Evolutionary conservation across 2,888 invertebrate species (phyloP).

Genomic region (Eupithecia inturbata): DNA sequence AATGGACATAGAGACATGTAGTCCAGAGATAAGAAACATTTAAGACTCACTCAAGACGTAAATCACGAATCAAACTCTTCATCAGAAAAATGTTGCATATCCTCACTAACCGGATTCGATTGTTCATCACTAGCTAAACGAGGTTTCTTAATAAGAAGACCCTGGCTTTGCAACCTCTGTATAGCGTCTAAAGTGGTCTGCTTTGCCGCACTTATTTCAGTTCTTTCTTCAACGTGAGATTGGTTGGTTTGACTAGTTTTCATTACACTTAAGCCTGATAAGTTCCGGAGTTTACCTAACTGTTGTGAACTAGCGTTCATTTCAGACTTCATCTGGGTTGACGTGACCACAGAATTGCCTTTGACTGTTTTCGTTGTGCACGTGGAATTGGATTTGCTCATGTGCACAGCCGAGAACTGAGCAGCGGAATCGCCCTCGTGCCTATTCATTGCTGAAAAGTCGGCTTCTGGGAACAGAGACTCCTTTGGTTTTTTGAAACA

Average conservation of each 20-base stretch:
- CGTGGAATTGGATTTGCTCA: constrained; percentile 62
- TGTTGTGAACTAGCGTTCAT: constrained; percentile 64
- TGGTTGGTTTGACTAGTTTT: constrained; percentile 69
- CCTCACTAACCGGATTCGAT: constrained; percentile 57
- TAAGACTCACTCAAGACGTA: not conserved
- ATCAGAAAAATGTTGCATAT: constrained; percentile 49
- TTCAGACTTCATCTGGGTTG: constrained; percentile 70
- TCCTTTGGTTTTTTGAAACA: constrained; percentile 78
- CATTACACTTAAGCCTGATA: constrained; percentile 67
- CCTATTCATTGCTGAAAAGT: constrained; percentile 51
- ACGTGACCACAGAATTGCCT: constrained; percentile 63
- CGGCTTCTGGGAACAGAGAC: constrained; percentile 62
- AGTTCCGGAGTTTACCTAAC: constrained; percentile 63
- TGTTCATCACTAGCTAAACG: constrained; percentile 62
- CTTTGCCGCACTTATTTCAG: constrained; percentile 62
- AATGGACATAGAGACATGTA: not conserved
- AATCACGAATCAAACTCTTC: constrained; percentile 52
- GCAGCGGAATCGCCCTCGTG: constrained; percentile 50
- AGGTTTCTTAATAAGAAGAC: constrained; percentile 76
- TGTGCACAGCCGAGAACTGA: constrained; percentile 62
- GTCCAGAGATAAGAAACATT: not conserved
- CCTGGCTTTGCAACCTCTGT: constrained; percentile 75
- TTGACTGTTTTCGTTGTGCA: constrained; percentile 65
- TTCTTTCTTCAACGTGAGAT: constrained; percentile 65
- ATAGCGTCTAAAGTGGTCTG: constrained; percentile 73